phyloP scores from a whole-genome alignment of 2,888 invertebrate genomes.

The Coleophora deauratella region DNA sequence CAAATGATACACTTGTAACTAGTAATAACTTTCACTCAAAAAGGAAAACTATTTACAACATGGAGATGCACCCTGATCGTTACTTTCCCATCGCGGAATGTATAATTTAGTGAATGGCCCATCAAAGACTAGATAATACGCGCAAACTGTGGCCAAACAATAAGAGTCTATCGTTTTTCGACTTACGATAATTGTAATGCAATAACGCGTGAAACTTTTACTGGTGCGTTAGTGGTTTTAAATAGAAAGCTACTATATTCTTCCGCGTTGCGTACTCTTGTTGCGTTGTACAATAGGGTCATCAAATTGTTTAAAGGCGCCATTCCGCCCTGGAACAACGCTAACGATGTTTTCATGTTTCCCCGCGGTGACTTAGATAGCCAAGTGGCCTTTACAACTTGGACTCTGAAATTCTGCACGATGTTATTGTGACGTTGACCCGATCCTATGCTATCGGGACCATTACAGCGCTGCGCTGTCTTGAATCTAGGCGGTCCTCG shows the following conservation, averaged over 20 bases:
- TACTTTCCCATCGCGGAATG: slow-evolving; percentile 54
- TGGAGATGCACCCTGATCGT: slow-evolving; percentile 43
- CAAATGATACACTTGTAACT: slow-evolving; percentile 24
- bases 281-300: slow-evolving; percentile 33
- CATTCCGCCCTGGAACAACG: slow-evolving; percentile 21
- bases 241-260: slow-evolving; percentile 40
- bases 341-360: slow-evolving; percentile 25
- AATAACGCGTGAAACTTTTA: slow-evolving; percentile 52
- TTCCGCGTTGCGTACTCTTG: slow-evolving; percentile 37
- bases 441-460: slow-evolving; percentile 2
- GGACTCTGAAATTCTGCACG: slow-evolving; percentile 17
- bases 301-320: slow-evolving; percentile 26
- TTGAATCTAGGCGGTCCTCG: slow-evolving; percentile 2
- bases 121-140: slow-evolving; percentile 36
- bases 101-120: slow-evolving; percentile 57
- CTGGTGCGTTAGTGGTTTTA: slow-evolving; percentile 28
- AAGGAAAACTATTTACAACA: slow-evolving; percentile 42
- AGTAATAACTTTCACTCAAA: slow-evolving; percentile 46
- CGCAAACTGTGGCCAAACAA: slow-evolving; percentile 47
- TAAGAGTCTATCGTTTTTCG: slow-evolving; percentile 38
- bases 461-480: no score
- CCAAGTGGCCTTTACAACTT: slow-evolving; percentile 22
- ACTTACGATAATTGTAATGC: slow-evolving; percentile 36
- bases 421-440: slow-evolving; percentile 9
- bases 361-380: slow-evolving; percentile 22